These are phyloP conservation scores for Amphimedon queenslandica DNA, from an alignment of 37 sponge, comb jelly and placozoan genomes.

Conservation along the genomic window DNA sequence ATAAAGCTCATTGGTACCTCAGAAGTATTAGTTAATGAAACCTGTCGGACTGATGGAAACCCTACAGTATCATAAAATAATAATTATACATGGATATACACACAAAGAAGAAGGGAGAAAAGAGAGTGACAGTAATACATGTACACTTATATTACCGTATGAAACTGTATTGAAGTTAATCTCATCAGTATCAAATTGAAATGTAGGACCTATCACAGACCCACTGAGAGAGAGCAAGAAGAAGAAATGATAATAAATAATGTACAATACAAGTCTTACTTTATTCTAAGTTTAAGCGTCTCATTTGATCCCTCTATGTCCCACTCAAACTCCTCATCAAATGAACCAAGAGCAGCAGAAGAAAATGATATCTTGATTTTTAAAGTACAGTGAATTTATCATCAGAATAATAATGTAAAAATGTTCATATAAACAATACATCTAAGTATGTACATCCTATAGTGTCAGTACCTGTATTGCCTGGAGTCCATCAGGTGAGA, in stretches of 20 bases:
- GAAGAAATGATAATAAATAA: not conserved
- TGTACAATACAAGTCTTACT: constrained; percentile 3
- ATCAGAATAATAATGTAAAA: not conserved
- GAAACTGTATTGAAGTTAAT: constrained; percentile 84
- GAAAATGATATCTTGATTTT: constrained; percentile 91
- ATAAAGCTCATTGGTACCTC: constrained; percentile 81
- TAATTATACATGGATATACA: no score
- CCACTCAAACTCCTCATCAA: constrained; percentile 86
- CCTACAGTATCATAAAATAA: no score
- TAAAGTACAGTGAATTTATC: no score
- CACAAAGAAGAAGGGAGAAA: not conserved
- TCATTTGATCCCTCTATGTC: constrained; percentile 57
- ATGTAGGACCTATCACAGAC: constrained; percentile 92
- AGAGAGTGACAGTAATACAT: no score
- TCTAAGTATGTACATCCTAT: not conserved
- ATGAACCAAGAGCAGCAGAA: constrained; percentile 75
- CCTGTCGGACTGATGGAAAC: no score
- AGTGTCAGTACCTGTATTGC: constrained; percentile 68
- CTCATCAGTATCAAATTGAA: constrained; percentile 68
- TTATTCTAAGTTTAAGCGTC: constrained; percentile 67
- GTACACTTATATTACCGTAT: constrained; percentile 87
- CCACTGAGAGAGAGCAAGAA: constrained; percentile 38
- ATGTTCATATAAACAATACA: not conserved
- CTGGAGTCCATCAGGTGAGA: constrained; percentile 86
- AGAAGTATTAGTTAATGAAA: constrained; percentile 91